These are phyloP conservation scores for Hippopotamyrus pictus DNA, from an alignment of 2,797 vertebrate species.

Conservation along the genomic window DNA sequence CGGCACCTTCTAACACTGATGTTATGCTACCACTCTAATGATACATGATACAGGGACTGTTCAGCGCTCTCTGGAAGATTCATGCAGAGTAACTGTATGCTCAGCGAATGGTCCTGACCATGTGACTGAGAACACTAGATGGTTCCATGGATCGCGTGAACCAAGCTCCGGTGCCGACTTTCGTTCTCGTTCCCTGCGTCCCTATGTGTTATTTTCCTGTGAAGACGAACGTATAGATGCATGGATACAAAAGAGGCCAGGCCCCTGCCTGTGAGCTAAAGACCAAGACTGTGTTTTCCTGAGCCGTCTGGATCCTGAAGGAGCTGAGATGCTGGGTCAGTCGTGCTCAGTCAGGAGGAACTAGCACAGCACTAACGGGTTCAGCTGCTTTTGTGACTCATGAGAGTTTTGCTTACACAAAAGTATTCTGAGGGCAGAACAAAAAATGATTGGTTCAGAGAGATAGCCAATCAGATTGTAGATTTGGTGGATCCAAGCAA, in stretches of 20 bases:
- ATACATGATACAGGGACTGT: neutral
- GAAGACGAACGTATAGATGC: slow-evolving; percentile 18
- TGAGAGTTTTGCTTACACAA: neutral
- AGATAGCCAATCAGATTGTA: neutral
- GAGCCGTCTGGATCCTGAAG: neutral
- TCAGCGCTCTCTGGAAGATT: neutral
- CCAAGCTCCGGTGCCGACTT: slow-evolving; percentile 30
- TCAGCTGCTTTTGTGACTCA: neutral
- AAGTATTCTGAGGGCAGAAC: neutral
- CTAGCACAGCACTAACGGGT: neutral
- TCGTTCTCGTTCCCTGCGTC: slow-evolving; percentile 27
- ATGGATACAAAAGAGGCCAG: slow-evolving; percentile 22
- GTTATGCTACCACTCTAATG: neutral
- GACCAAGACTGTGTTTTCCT: neutral
- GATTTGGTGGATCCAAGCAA: neutral
- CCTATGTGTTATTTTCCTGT: slow-evolving; percentile 26
- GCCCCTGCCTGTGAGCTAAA: neutral
- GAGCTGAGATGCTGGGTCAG: neutral
- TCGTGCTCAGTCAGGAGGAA: neutral
- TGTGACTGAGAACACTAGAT: slow-evolving; percentile 23
- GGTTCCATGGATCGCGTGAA: neutral
- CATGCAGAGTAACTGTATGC: slow-evolving; percentile 27
- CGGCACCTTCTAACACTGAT: neutral
- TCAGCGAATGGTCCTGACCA: slow-evolving; percentile 39
- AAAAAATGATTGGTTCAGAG: neutral